Evolutionary conservation across 2,797 vertebrate genomes (phyloP), one percentile per base, ranked within the genome.

Genomic region (Acropternis orthonyx): DNA sequence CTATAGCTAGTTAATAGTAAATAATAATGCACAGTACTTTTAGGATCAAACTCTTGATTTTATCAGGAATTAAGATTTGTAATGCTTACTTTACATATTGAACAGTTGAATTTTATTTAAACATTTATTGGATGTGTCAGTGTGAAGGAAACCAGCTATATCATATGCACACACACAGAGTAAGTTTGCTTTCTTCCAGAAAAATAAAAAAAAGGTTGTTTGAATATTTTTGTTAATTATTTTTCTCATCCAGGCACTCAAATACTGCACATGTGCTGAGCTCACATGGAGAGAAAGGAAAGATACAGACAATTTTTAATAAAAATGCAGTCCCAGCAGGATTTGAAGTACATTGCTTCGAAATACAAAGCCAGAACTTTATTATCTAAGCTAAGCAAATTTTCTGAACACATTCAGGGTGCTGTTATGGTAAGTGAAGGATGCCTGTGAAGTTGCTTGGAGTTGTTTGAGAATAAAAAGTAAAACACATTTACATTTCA

Each of bases 301-400:
- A 80, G 39, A 62, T 59, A 71, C 7, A n/a, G 26, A 62, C 21
- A 72, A 51, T 77, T 88, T 90, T 91, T 67, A 63, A 68, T 79
- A 85, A 92, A 92, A 92, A 74, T 15, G 28, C 48, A 75, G 20
- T 87, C 54, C 30, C 55, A 77, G 41, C 26, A 68, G 77, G 32
- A 49, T 85, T 83, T 85, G 59, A 69, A 94, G 34, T 80, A 52
- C 39, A 27, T 8, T 61, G 24, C 41, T 90, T 86, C 85, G 83
- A 94, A 95, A 94, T 83, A 46, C 23, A 89, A 93, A 88, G 20
- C 41, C 56, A 92, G 67, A 80, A 59, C n/a, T 93, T 92, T 65
- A 41, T 84, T 81, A 75, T 66, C 44, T 72, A 90, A 88, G 22
- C 37, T 71, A 92, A 75, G 48, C 43, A 69, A 51, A 78, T 84